Evolutionary conservation across 2,113 vertebrate species (phyloP).

Genomic region (human): GRCh38 chr6:88484001-88484500

Average conservation of each 20-base stretch:
- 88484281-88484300: neutral
- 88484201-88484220: neutral
- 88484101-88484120: neutral
- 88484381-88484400: neutral
- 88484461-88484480: neutral
- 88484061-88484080: neutral
- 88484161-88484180: neutral
- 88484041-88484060: neutral
- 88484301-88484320: neutral
- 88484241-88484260: neutral
- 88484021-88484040: neutral
- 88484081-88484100: neutral
- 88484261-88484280: neutral
- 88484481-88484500: neutral
- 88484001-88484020: neutral
- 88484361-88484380: neutral
- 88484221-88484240: neutral
- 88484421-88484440: neutral
- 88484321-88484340: neutral
- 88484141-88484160: neutral
- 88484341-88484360: neutral
- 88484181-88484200: neutral
- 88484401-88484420: neutral
- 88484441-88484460: neutral
- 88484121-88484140: neutral